phyloP scores from a whole-genome alignment of 2,113 vertebrate species.

The Chloropsis hardwickii region DNA sequence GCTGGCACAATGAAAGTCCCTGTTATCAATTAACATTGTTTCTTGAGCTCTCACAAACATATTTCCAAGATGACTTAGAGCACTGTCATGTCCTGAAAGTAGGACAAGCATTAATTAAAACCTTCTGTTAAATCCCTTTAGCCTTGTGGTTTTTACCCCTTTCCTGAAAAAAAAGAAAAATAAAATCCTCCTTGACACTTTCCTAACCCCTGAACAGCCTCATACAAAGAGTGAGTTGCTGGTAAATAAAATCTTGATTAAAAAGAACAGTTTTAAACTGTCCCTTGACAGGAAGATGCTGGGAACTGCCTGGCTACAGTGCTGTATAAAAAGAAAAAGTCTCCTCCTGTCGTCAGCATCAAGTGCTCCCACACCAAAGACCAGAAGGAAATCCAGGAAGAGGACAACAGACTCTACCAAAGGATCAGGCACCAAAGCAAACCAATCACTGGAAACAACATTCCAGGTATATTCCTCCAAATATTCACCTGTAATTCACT shows the following conservation, averaged over 20 bases:
- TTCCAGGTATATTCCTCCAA: conserved; percentile 66
- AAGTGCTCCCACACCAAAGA: conserved; percentile 43
- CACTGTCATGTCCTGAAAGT: background rate
- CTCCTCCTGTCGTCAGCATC: conserved; percentile 51
- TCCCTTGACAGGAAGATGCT: conserved; percentile 6
- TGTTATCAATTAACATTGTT: background rate
- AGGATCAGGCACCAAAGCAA: conserved; percentile 40
- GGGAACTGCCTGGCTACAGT: conserved; percentile 71
- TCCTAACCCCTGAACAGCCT: background rate
- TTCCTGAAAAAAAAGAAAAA: background rate
- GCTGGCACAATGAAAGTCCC: background rate
- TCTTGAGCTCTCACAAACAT: background rate
- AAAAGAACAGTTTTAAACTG: background rate
- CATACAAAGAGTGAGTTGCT: background rate
- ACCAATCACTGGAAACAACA: conserved; percentile 10
- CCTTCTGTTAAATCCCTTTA: background rate
- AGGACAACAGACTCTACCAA: conserved; percentile 63
- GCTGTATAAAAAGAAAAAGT: conserved; percentile 54
- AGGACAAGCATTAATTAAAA: background rate
- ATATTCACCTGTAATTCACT: background rate
- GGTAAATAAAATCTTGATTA: background rate
- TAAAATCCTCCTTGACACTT: background rate
- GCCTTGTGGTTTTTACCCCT: background rate
- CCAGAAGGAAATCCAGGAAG: background rate
- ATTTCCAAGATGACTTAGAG: background rate